Base-by-base conservation (phyloP, 2,888 invertebrate genomes). In the Malachius bipustulatus region DNA sequence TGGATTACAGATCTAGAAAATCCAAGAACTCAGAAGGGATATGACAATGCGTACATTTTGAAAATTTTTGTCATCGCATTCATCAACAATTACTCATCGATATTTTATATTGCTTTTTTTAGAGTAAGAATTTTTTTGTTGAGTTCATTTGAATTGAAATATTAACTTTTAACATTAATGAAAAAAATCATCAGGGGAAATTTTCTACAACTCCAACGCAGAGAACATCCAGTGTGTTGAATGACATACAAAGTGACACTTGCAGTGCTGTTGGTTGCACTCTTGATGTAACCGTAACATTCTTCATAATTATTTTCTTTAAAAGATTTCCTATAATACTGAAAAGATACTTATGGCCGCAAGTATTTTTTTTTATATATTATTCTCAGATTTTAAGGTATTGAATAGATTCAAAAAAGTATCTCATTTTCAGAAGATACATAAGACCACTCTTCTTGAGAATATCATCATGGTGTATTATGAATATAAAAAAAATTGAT, bases 301-400 rank as follows among this genome's bases (percentile, higher is more conserved):
- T 75, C 32, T 62, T 67, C 10, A 66, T 70, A 34, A 69, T 71
- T 41, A 67, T 74, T 65, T 55, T 70, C 12, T 66, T 70, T 12
- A 73, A 73, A 51, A 70, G 71, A 44, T 49, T 70, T 32, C 42
- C 61, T 37, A 66, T 64, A 49, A 69, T 66, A 46, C 47, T 67
- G 16, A 54, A 63, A 37, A 69, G 69, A 52, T 57, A 69, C 19
- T 47, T 66, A 24, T 41, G 63, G 34, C 70, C 71, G 71, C 71
- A 57, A 63, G 69, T 64, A 37, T 30, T 16, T 26, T 26, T 37
- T 24, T 37, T 32, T 11, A 27, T 9, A 31, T 32, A 6, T 10
- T 10, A n/a, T n/a, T n/a, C n/a, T n/a, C n/a, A n/a, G n/a, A n/a
- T n/a, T n/a, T n/a, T n/a, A n/a, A n/a, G n/a, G n/a, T n/a, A n/a